A percentile compares a stretch with the other conserved stretches of the same genome.
Conservation (phyloP, 2,113 vertebrate species). For the Cygnus buccinator region DNA sequence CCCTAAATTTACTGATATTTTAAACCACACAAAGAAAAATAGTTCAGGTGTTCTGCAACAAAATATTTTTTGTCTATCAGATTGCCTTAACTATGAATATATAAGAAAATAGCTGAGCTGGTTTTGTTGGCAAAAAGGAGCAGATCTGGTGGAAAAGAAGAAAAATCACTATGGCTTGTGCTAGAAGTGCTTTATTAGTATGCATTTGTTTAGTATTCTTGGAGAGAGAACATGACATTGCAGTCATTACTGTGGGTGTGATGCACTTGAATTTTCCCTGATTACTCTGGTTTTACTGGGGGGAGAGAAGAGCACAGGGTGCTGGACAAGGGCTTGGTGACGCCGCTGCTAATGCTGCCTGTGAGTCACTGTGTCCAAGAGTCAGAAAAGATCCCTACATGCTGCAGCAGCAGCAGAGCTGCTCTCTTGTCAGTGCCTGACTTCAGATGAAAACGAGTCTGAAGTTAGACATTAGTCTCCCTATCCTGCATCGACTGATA, state of each 20-base stretch:
- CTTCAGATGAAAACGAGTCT: background rate
- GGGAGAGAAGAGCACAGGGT: accelerated
- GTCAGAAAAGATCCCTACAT: background rate
- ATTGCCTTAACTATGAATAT: background rate
- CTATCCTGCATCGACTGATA: background rate
- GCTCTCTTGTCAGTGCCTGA: background rate
- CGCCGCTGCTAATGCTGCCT: background rate
- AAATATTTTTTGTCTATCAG: background rate
- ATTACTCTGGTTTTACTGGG: background rate
- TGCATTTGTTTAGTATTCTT: background rate
- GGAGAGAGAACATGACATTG: background rate
- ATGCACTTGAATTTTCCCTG: background rate
- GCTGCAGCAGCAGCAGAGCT: background rate
- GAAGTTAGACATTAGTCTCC: background rate
- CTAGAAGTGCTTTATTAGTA: background rate
- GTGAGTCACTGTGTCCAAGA: conserved; percentile 13
- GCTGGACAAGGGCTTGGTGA: background rate
- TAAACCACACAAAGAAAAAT: background rate
- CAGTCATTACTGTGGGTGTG: background rate
- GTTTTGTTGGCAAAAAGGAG: background rate
- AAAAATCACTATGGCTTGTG: background rate
- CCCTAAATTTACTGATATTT: background rate
- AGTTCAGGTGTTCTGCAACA: background rate
- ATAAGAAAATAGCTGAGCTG: background rate
- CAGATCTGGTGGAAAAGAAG: background rate